Conservation (phyloP, 2,797 vertebrate species). For the Micrastur ruficollis region DNA sequence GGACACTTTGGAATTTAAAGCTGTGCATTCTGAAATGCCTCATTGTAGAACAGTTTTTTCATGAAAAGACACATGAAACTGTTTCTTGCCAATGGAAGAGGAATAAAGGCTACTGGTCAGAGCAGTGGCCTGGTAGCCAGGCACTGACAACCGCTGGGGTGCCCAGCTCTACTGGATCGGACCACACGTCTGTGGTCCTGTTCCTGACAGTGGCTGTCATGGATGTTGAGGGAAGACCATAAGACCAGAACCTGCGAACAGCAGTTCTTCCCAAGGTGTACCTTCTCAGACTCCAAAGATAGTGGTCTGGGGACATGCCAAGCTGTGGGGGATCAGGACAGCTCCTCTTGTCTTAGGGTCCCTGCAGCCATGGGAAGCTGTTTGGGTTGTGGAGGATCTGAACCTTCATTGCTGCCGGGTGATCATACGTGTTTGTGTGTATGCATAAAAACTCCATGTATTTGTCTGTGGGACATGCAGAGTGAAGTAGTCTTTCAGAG, state of each 20-base stretch:
- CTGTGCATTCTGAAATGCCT: background rate
- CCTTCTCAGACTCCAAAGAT: background rate
- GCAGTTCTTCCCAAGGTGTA: background rate
- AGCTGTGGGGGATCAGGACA: background rate
- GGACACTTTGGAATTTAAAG: background rate
- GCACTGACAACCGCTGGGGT: background rate
- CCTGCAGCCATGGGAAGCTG: background rate
- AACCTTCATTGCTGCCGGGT: background rate
- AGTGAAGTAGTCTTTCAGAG: background rate
- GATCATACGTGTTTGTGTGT: fast-evolving
- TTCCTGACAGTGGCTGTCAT: background rate
- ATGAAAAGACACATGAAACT: background rate
- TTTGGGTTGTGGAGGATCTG: background rate
- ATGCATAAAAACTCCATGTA: background rate
- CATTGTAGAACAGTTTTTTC: background rate
- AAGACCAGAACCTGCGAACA: background rate
- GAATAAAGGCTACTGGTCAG: background rate
- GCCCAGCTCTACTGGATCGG: background rate
- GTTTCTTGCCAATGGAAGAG: background rate
- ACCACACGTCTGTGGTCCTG: background rate
- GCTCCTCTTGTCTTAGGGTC: background rate
- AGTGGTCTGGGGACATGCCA: background rate
- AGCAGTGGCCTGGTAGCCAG: background rate
- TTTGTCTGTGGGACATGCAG: background rate
- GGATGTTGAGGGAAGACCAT: background rate